Base-by-base conservation (phyloP, 2,797 vertebrate species). In the Periophthalmus magnuspinnatus region DNA sequence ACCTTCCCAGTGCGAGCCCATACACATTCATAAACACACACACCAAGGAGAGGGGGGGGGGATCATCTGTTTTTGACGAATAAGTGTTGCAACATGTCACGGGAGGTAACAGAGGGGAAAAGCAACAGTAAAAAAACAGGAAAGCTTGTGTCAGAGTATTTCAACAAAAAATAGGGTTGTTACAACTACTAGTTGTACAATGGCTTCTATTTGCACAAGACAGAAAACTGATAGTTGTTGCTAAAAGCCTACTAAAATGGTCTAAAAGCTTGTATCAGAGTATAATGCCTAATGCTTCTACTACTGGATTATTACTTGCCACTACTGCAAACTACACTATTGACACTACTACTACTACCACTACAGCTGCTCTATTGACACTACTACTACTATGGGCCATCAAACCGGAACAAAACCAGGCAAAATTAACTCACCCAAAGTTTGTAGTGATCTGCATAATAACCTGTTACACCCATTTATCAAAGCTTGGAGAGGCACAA, bases 21-120 rank as follows among this genome's bases (percentile, higher is more conserved):
- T 65, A 68, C 81, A 67, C 67, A 75, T 67, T 69, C 68, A 74
- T 57, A 76, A 38, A 77, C 80, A 69, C 60, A 74, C 67, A 79
- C 67, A 82, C 72, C 81, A 63, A 64, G 67, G 79, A 52, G 55
- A 24, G 76, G 34, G 55, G 28, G 28, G 1, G 28, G 73, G 55
- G 71, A 83, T 90, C 81, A 85, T 89, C 88, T 90, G 91, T 85
- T 78, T 85, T 72, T 92, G 90, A 91, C 92, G 90, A 84, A 78
- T 79, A 13, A 76, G 77, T 79, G 76, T 83, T 2, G 56, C 81
- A 90, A 84, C 69, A 71, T 80, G 76, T 70, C 65, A 50, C 70
- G 28, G 48, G 70, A 84, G 66, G 69, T 72, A 63, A 77, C 71
- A 65, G 54, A 72, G 59, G 60, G 61, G 84, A 71, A 79, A 76